Evolutionary conservation across 35 echinoderm and acorn worm genomes (phyloP).

Genomic region (Holothuria glaberrima): DNA sequence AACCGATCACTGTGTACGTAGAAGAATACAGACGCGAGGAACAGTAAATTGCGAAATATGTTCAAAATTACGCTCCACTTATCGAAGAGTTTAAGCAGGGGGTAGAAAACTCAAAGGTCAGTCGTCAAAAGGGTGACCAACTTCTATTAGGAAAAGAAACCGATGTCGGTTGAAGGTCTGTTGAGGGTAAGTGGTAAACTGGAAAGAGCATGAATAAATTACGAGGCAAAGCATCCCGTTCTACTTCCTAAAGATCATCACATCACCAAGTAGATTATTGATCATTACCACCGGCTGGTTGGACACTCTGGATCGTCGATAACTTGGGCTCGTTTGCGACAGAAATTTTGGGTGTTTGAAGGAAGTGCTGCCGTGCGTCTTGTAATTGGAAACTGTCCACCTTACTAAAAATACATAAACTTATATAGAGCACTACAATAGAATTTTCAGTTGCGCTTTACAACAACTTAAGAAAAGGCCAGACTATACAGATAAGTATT

Average conservation of each 20-base stretch:
- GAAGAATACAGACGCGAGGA: neutral
- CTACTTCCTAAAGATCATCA: slow-evolving; percentile 54
- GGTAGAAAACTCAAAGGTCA: neutral
- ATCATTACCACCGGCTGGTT: slow-evolving; percentile 47
- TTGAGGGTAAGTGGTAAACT: slow-evolving; percentile 45
- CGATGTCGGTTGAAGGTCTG: slow-evolving; percentile 27
- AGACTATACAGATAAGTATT: too few species aligned
- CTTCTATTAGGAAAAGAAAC: slow-evolving; percentile 15
- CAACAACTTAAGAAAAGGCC: too few species aligned
- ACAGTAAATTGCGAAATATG: slow-evolving; percentile 11
- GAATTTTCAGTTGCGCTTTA: too few species aligned
- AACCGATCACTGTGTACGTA: neutral
- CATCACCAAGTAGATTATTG: slow-evolving; percentile 48
- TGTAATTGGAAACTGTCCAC: neutral
- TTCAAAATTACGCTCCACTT: neutral
- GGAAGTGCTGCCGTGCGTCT: neutral
- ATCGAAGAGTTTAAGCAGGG: neutral
- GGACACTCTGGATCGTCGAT: slow-evolving; percentile 31
- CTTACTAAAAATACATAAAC: too few species aligned
- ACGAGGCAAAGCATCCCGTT: slow-evolving; percentile 34
- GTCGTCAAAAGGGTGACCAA: neutral
- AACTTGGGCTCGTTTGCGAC: neutral
- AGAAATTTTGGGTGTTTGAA: slow-evolving; percentile 33
- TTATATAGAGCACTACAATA: too few species aligned
- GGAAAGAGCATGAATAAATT: slow-evolving; percentile 14